Conservation (phyloP, 1,140 invertebrate species). For the Tribolium castaneum region DNA sequence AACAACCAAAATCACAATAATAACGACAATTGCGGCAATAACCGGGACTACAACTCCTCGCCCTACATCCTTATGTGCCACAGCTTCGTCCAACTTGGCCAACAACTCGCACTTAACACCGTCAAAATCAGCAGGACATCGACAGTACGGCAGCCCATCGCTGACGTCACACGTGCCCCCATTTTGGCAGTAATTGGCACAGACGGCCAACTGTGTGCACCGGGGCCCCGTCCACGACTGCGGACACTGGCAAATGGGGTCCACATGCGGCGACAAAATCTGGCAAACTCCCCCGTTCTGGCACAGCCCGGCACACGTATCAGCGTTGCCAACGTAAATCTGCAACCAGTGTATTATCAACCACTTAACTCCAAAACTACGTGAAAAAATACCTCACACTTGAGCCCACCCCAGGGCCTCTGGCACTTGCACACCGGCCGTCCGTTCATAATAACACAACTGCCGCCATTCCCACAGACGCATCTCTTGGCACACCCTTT, state of each 20-base stretch:
- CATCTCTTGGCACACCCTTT: conserved; percentile 32
- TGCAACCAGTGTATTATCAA: conserved; percentile 27
- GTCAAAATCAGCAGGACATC: conserved; percentile 49
- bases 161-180: conserved; percentile 67
- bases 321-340: conserved; percentile 68
- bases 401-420: conserved; percentile 66
- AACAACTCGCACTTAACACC: conserved; percentile 42
- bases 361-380: too few species aligned
- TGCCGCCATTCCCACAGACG: conserved; percentile 52
- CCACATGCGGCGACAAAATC: conserved; percentile 54
- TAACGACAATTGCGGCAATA: conserved; percentile 47
- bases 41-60: conserved; percentile 49
- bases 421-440: conserved; percentile 64
- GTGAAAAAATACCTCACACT: conserved; percentile 61
- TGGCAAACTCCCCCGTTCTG: conserved; percentile 70
- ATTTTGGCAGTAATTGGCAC: conserved; percentile 70
- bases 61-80: conserved; percentile 24
- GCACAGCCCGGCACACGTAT: conserved; percentile 72
- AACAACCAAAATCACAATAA: conserved; percentile 48
- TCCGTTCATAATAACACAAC: conserved; percentile 51
- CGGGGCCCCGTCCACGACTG: conserved; percentile 69
- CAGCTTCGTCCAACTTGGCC: neutral
- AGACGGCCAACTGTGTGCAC: conserved; percentile 67
- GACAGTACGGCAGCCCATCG: conserved; percentile 64
- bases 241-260: conserved; percentile 69